phyloP scores from a whole-genome alignment of 2,888 invertebrate species.

The Cybosia mesomella region DNA sequence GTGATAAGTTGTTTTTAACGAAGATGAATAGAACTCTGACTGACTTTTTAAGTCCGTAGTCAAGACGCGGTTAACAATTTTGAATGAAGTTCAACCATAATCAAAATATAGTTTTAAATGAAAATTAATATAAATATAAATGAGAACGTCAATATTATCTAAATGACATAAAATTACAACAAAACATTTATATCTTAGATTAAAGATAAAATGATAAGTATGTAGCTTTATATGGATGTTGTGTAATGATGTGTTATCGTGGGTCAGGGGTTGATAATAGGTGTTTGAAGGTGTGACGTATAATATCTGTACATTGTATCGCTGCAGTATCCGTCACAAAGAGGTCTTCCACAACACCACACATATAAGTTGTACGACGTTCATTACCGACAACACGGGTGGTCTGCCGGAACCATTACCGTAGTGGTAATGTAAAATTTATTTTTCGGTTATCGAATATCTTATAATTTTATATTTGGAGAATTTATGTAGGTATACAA shows the following conservation, averaged over 20 bases:
- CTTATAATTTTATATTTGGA: constrained; percentile 17
- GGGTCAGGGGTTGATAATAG: constrained; percentile 19
- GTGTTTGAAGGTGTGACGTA: constrained; percentile 20
- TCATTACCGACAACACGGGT: constrained; percentile 65
- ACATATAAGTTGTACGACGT: constrained; percentile 59
- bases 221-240: too few species aligned
- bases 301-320: constrained; percentile 21
- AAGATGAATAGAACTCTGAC: constrained; percentile 79
- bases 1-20: constrained; percentile 65
- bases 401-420: constrained; percentile 59
- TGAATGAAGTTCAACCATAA: neutral
- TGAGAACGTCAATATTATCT: neutral
- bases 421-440: constrained; percentile 53
- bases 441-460: constrained; percentile 42
- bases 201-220: neutral
- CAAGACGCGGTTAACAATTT: constrained; percentile 17
- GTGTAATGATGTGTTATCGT: constrained; percentile 2
- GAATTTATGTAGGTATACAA: neutral
- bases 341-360: constrained; percentile 54
- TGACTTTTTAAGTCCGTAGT: constrained; percentile 39
- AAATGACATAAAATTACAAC: neutral
- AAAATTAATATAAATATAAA: neutral
- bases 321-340: constrained; percentile 46
- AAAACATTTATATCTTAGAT: neutral
- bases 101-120: neutral